Evolutionary conservation across 2,113 vertebrate genomes (phyloP), one percentile per base, ranked within the genome.

Genomic region (Dipodomys stephensi): DNA sequence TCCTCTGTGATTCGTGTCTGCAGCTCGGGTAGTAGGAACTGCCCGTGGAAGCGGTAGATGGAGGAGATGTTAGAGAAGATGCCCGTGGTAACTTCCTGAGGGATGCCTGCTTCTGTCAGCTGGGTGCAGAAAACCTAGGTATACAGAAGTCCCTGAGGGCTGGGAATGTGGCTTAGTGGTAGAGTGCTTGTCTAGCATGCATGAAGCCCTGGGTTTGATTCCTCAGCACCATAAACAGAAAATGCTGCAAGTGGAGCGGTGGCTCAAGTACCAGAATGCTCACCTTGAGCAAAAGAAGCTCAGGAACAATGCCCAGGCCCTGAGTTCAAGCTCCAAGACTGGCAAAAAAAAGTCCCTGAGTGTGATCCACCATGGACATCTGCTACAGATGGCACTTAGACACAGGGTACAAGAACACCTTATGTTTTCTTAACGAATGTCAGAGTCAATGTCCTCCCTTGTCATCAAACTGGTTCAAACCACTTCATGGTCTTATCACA

Each of bases 11-110:
- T 99, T 95, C 99, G 98, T 0, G 98, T 98, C 97, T 99, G 99
- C 71, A 99, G 98, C 95, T 99, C 99, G 4, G 99, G 99, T 81
- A 99, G 98, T 89, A 99, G 99, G 97, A 99, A 99, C 96, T 99
- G 98, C 93, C 98, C 98, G 0, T 99, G 99, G 98, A 99, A 99
- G 96, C 99, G 98, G 95, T 99, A 99, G 97, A 99, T 99, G 83
- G 99, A 99, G 95, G 99, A 99, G 97, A 99, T 99, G 97, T 99
- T 99, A 81, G 99, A 99, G 98, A 99, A 99, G 97, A 99, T 99
- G 95, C 99, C 99, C 0, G 98, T 99, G 96, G 98, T 99, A 93
- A 99, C 99, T 4, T 99, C 99, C 68, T 97, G 94, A 93, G 99
- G 99, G 98, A 99, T 98, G 76, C 99, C 99, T 68, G 99, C 99